These are phyloP conservation scores for Drosophila neoperkinsi DNA, from an alignment of 2,888 invertebrate species.

Conservation along the genomic window DNA sequence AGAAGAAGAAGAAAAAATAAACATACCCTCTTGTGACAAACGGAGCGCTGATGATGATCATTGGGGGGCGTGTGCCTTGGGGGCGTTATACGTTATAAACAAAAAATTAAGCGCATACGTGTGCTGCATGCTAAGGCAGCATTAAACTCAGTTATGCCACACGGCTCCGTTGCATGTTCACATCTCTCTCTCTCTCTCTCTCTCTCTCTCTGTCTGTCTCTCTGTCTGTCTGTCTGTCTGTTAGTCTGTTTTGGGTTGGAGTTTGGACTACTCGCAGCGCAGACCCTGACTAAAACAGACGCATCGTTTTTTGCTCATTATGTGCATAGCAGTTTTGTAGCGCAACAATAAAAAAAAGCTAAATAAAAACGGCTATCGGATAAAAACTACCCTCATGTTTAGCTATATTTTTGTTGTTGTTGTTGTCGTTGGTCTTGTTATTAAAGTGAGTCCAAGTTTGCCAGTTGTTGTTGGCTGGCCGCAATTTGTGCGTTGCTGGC, in stretches of 20 bases:
- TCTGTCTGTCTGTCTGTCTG: conserved; percentile 25
- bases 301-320: conserved; percentile 72
- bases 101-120: conserved; percentile 79
- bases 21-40: conserved; percentile 56
- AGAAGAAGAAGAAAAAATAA: not conserved
- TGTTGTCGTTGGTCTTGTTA: conserved; percentile 39
- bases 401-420: conserved; percentile 33
- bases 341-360: conserved; percentile 14
- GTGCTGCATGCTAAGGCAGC: conserved; percentile 57
- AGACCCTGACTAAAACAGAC: conserved; percentile 11
- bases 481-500: conserved; percentile 60
- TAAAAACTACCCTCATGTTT: conserved; percentile 64
- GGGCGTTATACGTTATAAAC: conserved; percentile 71
- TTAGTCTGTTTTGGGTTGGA: conserved; percentile 25
- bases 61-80: conserved; percentile 32
- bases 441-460: conserved; percentile 60
- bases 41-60: conserved; percentile 30
- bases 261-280: conserved; percentile 7
- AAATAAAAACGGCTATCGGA: conserved; percentile 22
- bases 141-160: conserved; percentile 7
- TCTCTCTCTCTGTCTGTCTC: not conserved
- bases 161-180: not conserved
- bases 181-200: not conserved
- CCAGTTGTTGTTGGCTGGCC: conserved; percentile 33
- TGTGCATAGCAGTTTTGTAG: conserved; percentile 50